Base-by-base conservation (phyloP, 2,888 invertebrate genomes). In the Congeria kusceri region DNA sequence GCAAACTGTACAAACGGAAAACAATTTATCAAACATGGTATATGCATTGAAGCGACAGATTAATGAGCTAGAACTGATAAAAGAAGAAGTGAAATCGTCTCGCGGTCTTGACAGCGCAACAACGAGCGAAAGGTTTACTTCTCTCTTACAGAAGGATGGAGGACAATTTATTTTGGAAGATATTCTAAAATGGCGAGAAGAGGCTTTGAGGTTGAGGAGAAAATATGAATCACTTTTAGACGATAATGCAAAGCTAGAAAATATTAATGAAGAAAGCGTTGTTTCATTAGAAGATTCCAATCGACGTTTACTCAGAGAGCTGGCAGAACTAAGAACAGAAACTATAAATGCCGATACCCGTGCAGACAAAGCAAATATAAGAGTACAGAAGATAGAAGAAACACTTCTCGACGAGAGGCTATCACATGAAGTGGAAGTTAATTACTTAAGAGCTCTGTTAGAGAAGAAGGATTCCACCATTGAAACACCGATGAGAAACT, bases 361-460 rank as follows among this genome's bases (percentile, higher is more conserved):
- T 32, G 62, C 69, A 4, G 68, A 72, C 46, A 28, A 61, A 25
- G 53, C 65, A 4, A 44, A 72, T 7, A 69, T 58, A 58, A 68
- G 39, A 20, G 76, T 80, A 20, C 80, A 80, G 29, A 57, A 56
- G n/a, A 63, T 76, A 23, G 72, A 76, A 62, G 80, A 80, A 62
- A 72, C 68, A 44, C 64, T 80, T 29, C 62, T 80, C 5, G 76
- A 80, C 44, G 80, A 80, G 57, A 67, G 80, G 46, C 56, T 80
- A 7, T 57, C 72, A 15, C 80, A 80, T 46, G 80, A 76, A 73
- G 80, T 80, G 13, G 80, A 80, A 57, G 72, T 80, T 1, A 80
- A 80, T 49, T 64, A 67, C 13, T 61, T 80, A 1, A 71, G 56
- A 47, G 76, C 80, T 4, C 64, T 73, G n/a, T 39, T 80, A 61